Evolutionary conservation across 2,888 invertebrate species (phyloP).

Genomic region (Bellardia bayeri): DNA sequence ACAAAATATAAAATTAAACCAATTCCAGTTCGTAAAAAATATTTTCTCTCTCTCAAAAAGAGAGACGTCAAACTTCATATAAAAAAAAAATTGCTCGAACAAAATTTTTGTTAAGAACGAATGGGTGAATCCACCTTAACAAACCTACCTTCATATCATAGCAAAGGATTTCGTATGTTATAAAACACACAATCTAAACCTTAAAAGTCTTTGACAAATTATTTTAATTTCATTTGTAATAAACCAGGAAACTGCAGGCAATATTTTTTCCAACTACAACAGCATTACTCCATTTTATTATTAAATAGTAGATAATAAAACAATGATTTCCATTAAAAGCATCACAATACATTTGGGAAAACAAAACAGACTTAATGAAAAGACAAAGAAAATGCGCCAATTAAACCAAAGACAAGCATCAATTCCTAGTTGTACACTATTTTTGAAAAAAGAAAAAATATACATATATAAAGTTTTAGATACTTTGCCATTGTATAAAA

Average conservation of each 20-base stretch:
- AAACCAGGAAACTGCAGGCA: constrained; percentile 8
- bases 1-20: too few relatives aligned
- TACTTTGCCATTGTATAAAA: constrained; percentile 27
- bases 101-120: too few relatives aligned
- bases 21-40: too few relatives aligned
- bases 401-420: constrained; percentile 36
- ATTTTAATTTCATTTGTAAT: constrained; percentile 9
- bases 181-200: not conserved
- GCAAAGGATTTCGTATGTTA: not conserved
- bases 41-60: too few relatives aligned
- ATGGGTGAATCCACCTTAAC: too few relatives aligned
- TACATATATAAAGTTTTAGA: not conserved
- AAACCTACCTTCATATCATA: not conserved
- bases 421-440: constrained; percentile 43
- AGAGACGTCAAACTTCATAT: too few relatives aligned
- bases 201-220: constrained; percentile 16
- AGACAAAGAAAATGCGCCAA: constrained; percentile 24
- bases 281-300: constrained; percentile 27
- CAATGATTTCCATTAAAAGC: constrained; percentile 40
- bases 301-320: constrained; percentile 44
- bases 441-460: not conserved
- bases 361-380: not conserved
- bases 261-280: not conserved
- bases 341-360: constrained; percentile 6
- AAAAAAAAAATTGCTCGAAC: too few relatives aligned